Evolutionary conservation across 1,140 invertebrate species (phyloP), one percentile per base, ranked within the genome.

Genomic region (Agraylea sexmaculata): DNA sequence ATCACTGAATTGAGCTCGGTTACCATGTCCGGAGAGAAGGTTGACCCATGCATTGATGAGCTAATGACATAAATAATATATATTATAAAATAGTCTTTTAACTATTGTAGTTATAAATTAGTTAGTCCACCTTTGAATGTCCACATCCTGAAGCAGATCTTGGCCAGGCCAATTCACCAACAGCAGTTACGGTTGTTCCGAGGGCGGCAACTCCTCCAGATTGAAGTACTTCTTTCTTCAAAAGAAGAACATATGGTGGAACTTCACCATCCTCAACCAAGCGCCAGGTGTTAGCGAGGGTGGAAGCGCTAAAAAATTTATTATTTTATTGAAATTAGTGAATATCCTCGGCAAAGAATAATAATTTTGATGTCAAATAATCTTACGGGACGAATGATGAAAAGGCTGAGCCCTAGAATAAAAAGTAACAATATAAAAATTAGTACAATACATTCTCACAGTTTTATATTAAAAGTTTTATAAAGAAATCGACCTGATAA

Each of bases 121-220:
- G 23, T 25, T 25, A 7, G 23, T 25, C 38, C 28, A 49, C 46
- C 20, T 49, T 45, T 13, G 46, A 30, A 23, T 49, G 32, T 45
- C 34, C 47, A 31, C 47, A 49, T 13, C 28, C 43, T 17, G 47
- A 49, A n/a, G 43, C 35, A 17, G 47, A 40, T 40, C 47, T 32
- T 20, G 40, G 38, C 47, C 47, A 49, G 13, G 47, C 43, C 11
- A 49, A 30, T 45, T 49, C 47, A 16, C 43, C 43, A 21, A 49
- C 37, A n/a, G 35, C 47, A 7, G 43, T 43, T n/a, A 49, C 13
- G 21, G 47, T 45, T 12, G 47, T 43, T 19, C 23, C 47, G 2
- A 49, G 16, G 17, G 40, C 47, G 12, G 42, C 45, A 1, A 28
- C 4, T 20, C 36, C 28, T 2, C 22, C 23, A 18, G 22, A 18